Conservation (phyloP, 1,140 invertebrate genomes). For the Drosophila kanapiae region DNA sequence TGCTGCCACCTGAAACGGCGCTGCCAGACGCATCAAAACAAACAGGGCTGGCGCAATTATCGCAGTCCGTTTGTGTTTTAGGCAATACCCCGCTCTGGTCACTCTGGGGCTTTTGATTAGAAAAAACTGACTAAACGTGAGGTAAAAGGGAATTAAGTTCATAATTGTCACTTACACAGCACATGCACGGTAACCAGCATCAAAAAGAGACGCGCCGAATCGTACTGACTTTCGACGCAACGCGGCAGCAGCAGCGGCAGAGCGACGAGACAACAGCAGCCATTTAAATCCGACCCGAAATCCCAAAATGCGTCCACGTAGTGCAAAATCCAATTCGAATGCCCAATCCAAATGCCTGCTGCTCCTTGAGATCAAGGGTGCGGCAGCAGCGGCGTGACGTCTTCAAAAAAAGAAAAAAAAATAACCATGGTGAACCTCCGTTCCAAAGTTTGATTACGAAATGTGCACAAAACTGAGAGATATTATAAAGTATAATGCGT, state of each 20-base stretch:
- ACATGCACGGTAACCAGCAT: conserved; percentile 33
- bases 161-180: conserved; percentile 28
- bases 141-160: conserved; percentile 46
- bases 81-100: neutral
- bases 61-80: neutral
- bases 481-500: conserved; percentile 74
- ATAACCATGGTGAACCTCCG: conserved; percentile 33
- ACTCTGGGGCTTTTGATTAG: conserved; percentile 38
- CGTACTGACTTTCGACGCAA: conserved; percentile 2
- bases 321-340: conserved; percentile 68
- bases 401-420: neutral
- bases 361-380: conserved; percentile 54
- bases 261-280: neutral
- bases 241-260: conserved; percentile 9
- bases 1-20: neutral
- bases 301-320: conserved; percentile 69
- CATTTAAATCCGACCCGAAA: conserved; percentile 5
- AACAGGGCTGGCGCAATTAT: conserved; percentile 2
- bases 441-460: conserved; percentile 76
- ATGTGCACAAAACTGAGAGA: conserved; percentile 49
- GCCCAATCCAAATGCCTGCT: conserved; percentile 3
- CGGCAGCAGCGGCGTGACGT: conserved; percentile 28
- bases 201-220: neutral
- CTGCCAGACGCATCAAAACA: neutral
- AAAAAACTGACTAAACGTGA: conserved; percentile 53